Evolutionary conservation across 2,888 invertebrate species (phyloP).

Genomic region (Drosophila phalerata): DNA sequence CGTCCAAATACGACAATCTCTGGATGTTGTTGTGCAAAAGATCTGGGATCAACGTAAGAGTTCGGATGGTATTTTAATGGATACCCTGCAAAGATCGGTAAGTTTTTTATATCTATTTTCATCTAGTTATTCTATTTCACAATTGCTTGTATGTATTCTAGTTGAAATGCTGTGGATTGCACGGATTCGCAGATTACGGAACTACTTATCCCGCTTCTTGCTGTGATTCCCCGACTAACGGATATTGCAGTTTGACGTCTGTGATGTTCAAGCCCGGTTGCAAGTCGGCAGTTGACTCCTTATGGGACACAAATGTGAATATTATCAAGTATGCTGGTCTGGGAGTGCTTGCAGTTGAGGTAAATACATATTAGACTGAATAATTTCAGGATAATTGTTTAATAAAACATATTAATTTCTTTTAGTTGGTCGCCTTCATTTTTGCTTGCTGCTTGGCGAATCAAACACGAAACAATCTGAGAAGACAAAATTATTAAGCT

Average conservation of each 20-base stretch:
- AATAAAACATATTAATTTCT: slow-evolving; percentile 12
- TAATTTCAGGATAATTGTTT: neutral
- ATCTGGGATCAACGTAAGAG: slow-evolving; percentile 82
- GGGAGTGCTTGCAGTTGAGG: slow-evolving; percentile 90
- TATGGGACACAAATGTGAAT: slow-evolving; percentile 78
- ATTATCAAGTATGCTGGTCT: slow-evolving; percentile 89
- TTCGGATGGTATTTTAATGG: slow-evolving; percentile 69
- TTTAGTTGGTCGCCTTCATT: slow-evolving; percentile 90
- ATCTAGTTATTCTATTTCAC: neutral
- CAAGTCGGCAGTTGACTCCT: slow-evolving; percentile 83
- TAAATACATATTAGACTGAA: slow-evolving; percentile 75
- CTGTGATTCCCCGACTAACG: slow-evolving; percentile 75
- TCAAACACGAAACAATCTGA: slow-evolving; percentile 92
- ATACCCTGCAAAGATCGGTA: slow-evolving; percentile 78
- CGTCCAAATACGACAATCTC: slow-evolving; percentile 86
- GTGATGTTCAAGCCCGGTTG: slow-evolving; percentile 75
- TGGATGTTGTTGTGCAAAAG: slow-evolving; percentile 86
- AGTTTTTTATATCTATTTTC: slow-evolving; percentile 28
- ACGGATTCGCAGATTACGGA: slow-evolving; percentile 72
- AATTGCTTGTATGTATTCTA: slow-evolving; percentile 20
- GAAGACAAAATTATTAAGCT: slow-evolving; percentile 88
- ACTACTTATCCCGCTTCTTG: slow-evolving; percentile 75
- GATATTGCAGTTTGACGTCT: slow-evolving; percentile 50
- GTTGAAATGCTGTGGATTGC: slow-evolving; percentile 83
- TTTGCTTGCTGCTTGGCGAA: slow-evolving; percentile 95